Evolutionary conservation across 2,113 vertebrate genomes (phyloP), one percentile per base, ranked within the genome.

Genomic region (Psammodynastes pulverulentus): DNA sequence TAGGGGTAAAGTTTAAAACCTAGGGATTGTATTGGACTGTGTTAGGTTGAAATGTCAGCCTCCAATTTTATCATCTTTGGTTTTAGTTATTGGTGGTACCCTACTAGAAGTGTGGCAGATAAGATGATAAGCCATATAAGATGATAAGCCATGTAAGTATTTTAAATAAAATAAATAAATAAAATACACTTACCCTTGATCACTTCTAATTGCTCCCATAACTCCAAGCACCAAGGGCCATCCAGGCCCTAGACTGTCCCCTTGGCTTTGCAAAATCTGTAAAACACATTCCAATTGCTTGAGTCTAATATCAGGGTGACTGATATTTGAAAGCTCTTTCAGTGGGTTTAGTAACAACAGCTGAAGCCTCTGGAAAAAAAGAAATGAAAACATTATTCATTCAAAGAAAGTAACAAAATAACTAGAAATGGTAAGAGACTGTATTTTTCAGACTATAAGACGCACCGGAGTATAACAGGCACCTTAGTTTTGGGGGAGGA

Each of bases 221-320:
- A 99, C 99, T 89, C 99, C 98, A 96, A 99, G 97, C 53, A 99
- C 99, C 52, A 99, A 96, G 3, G 99, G 99, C 99, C 99, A 99
- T 9, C 99, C 99, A 54, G 99, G 98, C 46, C 99, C 99, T 94
- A 99, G 98, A 94, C 98, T 98, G 96, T 99, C 99, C 29, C 99
- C 99, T 93, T 99, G 99, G 95, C 98, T 99, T 95, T 99, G 99
- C 23, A 99, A 98, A 96, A 99, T 99, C 97, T 99, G 99, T 87
- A 99, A 95, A 49, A 99, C 99, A 93, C 99, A 99, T 95, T 99
- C 99, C 95, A 99, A 96, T 90, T 99, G 99, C 94, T 99, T 99
- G 95, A 99, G 99, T 89, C 99, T 97, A 93, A 99, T 99, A 97
- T 99, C 99, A 84, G 98, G 97, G 34, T 99, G 99, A 91, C 98